A percentile compares a stretch with the other conserved stretches of the same genome.
Conservation (phyloP, 2,113 vertebrate species). For the Silurus glanis region DNA sequence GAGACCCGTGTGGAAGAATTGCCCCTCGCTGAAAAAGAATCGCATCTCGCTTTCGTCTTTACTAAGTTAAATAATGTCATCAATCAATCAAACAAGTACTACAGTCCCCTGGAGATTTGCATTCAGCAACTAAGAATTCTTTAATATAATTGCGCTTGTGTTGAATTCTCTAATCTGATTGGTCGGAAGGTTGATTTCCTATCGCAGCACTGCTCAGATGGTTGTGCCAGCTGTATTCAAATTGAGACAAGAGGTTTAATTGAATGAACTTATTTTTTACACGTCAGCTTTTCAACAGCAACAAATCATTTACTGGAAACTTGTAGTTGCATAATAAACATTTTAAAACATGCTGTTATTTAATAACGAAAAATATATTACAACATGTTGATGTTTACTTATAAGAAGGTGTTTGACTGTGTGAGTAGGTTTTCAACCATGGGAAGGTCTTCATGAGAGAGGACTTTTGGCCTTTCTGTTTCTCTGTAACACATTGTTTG, state of each 20-base stretch:
- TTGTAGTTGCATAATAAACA: not conserved
- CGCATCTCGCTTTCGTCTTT: conserved; percentile 49
- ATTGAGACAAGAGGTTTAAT: not conserved
- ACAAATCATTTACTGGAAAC: not conserved
- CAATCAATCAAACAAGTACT: conserved; percentile 34
- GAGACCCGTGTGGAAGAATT: conserved; percentile 60
- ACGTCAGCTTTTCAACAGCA: not conserved
- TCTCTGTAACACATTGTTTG: not conserved
- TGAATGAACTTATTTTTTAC: not conserved
- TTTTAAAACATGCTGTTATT: not conserved
- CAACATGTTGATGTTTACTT: not conserved
- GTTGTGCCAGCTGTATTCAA: not conserved
- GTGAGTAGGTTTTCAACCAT: not conserved
- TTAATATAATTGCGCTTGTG: not conserved
- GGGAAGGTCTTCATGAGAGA: not conserved
- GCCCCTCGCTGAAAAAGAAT: conserved; percentile 40
- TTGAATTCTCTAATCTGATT: conserved; percentile 23
- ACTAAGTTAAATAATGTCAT: conserved; percentile 43
- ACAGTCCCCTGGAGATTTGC: not conserved
- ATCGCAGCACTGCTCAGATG: not conserved
- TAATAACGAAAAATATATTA: not conserved
- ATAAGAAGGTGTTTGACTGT: not conserved
- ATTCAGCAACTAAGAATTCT: not conserved
- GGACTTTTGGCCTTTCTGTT: not conserved
- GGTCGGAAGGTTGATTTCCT: not conserved